Percentiles rank a stretch among this genome's conserved stretches.
phyloP scores from a whole-genome alignment of 2,888 invertebrate species.

The Andrena chrysosceles region DNA sequence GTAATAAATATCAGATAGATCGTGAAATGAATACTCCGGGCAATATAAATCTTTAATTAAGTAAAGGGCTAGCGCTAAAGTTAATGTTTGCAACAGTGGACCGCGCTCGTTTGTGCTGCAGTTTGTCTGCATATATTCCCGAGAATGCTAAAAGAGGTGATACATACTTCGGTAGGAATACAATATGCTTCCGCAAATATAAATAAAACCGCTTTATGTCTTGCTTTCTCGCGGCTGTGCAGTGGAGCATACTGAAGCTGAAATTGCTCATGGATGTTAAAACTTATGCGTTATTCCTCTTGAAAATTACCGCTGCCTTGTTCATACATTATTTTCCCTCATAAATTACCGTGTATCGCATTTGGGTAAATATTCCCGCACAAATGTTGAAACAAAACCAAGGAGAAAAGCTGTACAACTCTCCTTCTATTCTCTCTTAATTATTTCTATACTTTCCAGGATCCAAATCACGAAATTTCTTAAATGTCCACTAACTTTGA shows the following conservation, averaged over 20 bases:
- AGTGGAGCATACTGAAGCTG: not conserved
- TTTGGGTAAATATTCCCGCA: not conserved
- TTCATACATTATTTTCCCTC: slow-evolving; percentile 10
- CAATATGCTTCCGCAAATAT: not conserved
- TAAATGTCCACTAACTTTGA: not conserved
- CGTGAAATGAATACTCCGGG: too few relatives aligned
- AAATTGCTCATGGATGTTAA: slow-evolving; percentile 19
- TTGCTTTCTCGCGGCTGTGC: not conserved
- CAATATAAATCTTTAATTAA: too few relatives aligned
- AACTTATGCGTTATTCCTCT: slow-evolving; percentile 11
- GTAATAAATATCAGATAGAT: too few relatives aligned
- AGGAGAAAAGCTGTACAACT: not conserved
- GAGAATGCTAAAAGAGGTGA: not conserved
- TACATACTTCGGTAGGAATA: not conserved
- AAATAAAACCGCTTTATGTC: slow-evolving; percentile 12
- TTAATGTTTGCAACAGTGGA: too few relatives aligned
- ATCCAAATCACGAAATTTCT: not conserved
- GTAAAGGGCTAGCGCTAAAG: too few relatives aligned
- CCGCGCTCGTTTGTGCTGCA: too few relatives aligned
- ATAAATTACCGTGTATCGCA: not conserved
- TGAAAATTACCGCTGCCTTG: slow-evolving; percentile 6
- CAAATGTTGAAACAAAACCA: not conserved
- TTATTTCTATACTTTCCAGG: not conserved
- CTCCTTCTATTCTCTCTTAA: not conserved
- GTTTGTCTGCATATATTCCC: too few relatives aligned